Evolutionary conservation across 2,888 invertebrate species (phyloP).

Genomic region (Geotrupes spiniger): DNA sequence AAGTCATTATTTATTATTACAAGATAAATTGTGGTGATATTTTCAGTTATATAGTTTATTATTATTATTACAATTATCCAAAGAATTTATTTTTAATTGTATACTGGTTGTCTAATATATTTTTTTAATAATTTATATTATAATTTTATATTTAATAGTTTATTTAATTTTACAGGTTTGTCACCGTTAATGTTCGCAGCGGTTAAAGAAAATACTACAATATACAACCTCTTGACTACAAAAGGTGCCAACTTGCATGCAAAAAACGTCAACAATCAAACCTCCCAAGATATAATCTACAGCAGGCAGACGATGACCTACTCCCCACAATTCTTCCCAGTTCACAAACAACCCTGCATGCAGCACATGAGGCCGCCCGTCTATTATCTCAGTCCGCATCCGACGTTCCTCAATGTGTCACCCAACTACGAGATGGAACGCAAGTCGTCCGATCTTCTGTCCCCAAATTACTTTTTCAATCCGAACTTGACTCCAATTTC

Average conservation of each 20-base stretch:
- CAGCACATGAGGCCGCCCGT: too few species aligned
- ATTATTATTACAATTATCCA: too few species aligned
- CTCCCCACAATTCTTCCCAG: too few species aligned
- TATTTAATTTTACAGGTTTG: too few species aligned
- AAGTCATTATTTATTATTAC: too few species aligned
- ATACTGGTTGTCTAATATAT: too few species aligned
- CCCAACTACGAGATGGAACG: slow-evolving; percentile 6
- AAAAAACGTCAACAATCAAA: slow-evolving; percentile 34
- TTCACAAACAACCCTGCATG: too few species aligned
- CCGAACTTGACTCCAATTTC: slow-evolving; percentile 25
- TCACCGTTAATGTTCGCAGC: slow-evolving; percentile 45
- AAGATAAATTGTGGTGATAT: too few species aligned
- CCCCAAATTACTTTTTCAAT: slow-evolving; percentile 20
- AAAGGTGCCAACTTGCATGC: slow-evolving; percentile 32
- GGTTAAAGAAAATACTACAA: slow-evolving; percentile 35
- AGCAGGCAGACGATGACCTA: neutral
- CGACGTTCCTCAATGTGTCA: slow-evolving; percentile 7
- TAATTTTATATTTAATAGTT: too few species aligned
- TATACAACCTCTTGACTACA: slow-evolving; percentile 31
- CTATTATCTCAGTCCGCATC: slow-evolving; percentile 1
- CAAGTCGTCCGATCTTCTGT: slow-evolving; percentile 25
- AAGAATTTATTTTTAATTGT: too few species aligned
- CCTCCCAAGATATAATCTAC: slow-evolving; percentile 31
- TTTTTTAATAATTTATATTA: too few species aligned
- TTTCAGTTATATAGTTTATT: too few species aligned